Percentiles rank a stretch among this genome's conserved stretches.
Conservation (phyloP, 92 coral and sea anemone genomes). For the Bergia sp. region DNA sequence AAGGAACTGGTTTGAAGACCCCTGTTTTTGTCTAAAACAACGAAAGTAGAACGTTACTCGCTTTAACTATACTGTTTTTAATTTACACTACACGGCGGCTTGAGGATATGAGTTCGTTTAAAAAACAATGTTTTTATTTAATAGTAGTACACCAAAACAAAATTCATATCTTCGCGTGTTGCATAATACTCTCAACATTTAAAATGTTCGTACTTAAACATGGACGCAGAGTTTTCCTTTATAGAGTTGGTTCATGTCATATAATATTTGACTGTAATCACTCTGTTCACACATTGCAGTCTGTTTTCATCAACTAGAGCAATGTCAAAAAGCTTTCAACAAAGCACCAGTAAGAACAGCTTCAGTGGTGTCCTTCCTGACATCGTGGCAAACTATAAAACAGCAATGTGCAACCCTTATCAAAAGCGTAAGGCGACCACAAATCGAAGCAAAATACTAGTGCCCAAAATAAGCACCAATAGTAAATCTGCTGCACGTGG, state of each 20-base stretch:
- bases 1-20: slow-evolving; percentile 17
- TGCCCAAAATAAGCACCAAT: too few relatives aligned
- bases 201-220: neutral
- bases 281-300: slow-evolving; percentile 28
- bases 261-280: neutral
- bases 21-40: slow-evolving; percentile 10
- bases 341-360: slow-evolving; percentile 15
- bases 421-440: neutral
- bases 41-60: slow-evolving; percentile 12
- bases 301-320: slow-evolving; percentile 10
- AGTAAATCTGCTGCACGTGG: slow-evolving; percentile 7
- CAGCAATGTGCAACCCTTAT: slow-evolving; percentile 22
- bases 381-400: slow-evolving; percentile 26
- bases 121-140: neutral
- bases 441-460: neutral
- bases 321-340: neutral
- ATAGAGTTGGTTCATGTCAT: slow-evolving; percentile 8
- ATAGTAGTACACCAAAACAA: neutral
- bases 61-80: slow-evolving; percentile 12
- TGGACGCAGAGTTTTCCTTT: neutral
- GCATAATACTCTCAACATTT: neutral
- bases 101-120: neutral
- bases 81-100: slow-evolving; percentile 4
- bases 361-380: slow-evolving; percentile 6
- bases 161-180: slow-evolving; percentile 2